Evolutionary conservation across 2,888 invertebrate species (phyloP), one percentile per base, ranked within the genome.

Genomic region (Drosophila borborema): DNA sequence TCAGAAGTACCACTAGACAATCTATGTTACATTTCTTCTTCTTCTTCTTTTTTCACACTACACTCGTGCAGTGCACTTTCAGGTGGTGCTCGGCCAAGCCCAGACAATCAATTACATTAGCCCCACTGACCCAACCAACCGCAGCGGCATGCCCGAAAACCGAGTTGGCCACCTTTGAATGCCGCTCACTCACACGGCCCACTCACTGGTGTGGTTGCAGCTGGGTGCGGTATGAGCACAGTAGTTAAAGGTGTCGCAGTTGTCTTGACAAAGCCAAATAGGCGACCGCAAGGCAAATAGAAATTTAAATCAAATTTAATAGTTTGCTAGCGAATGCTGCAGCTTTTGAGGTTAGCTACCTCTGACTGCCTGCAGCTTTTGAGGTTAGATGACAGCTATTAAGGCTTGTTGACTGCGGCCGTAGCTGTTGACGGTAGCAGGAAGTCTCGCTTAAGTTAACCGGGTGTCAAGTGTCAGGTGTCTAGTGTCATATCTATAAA

Each of bases 91-190:
- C 72, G 55, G 68, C 70, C 68, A 53, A 59, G 81, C 72, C 65
- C 72, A 81, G 81, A 84, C 87, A 87, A 87, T 83, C 82, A 83
- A 83, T 87, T 83, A 84, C 82, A 83, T 84, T 81, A 87, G 73
- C 66, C 60, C 53, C 78, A 75, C 66, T 70, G 72, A 66, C 63
- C 69, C 75, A 65, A 45, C 68, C 71, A 51, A 71, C 81, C 80
- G 40, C 76, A 72, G 66, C 54, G 64, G 68, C 78, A 63, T 65
- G 74, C 65, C 71, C 62, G 12, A 70, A 74, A 68, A 56, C 64
- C 45, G 64, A 72, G 53, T 41, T 58, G 56, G 38, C n/a, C 34
- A 49, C 28, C 43, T 65, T 46, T 59, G 68, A 67, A 72, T 77
- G 67, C 67, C 72, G 66, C 67, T 54, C 72, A 64, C 67, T 54